Evolutionary conservation across 1,140 invertebrate genomes (phyloP), one percentile per base, ranked within the genome.

Genomic region (Drosophila orena): DNA sequence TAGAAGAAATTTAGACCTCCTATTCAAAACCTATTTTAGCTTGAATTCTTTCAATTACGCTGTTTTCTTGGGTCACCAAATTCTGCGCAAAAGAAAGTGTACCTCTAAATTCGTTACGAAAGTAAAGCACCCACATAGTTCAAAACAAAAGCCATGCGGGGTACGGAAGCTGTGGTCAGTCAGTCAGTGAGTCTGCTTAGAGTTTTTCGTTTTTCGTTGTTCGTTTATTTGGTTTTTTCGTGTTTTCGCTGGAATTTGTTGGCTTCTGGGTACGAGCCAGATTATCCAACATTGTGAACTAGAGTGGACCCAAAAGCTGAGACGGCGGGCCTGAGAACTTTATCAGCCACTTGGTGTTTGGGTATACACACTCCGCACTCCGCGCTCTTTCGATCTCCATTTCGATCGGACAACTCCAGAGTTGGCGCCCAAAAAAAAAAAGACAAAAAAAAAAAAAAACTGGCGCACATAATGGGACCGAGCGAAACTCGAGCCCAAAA

Each of bases 401-500:
- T 8, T 30, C 30, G 40, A 68, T 43, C 47, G 46, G 37, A 57
- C 77, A 58, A 59, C 66, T 79, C 49, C 64, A 53, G 65, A 66
- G 74, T 43, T 81, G 68, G 81, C 83, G 78, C 83, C 78, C 78
- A 88, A 81, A 40, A 24, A 4, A 0, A 24, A 24, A 24, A 24
- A 24, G 4, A 17, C 17, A 17, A 17, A n/a, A n/a, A n/a, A n/a
- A n/a, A 22, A 22, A 22, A 22, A 22, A 65, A 60, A 72, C 68
- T 78, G 75, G 73, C 65, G 76, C 65, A 68, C 73, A 77, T 77
- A 77, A 71, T 78, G 76, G 70, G 56, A 50, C 47, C 47, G 47
- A 50, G 30, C 68, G 81, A 88, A 85, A 69, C 73, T 74, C 49
- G 78, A 70, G 77, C 68, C 79, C 81, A 73, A 77, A 86, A 64